Evolutionary conservation across 1,140 invertebrate genomes (phyloP), one percentile per base, ranked within the genome.

Genomic region (Rhynchophorus ferrugineus): DNA sequence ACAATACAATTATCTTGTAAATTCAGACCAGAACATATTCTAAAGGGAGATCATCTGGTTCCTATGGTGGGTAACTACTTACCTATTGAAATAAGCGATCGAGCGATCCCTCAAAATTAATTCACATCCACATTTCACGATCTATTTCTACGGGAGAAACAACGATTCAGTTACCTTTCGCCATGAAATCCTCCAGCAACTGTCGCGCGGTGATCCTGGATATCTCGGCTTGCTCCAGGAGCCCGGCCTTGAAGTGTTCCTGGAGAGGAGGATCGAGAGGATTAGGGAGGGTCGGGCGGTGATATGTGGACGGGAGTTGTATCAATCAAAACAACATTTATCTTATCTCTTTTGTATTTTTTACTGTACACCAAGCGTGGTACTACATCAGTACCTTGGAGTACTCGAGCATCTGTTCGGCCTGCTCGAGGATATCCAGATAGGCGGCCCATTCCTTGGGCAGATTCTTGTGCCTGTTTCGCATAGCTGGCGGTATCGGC

Each of bases 161-260:
- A n/a, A n/a, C n/a, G n/a, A n/a, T n/a, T n/a, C n/a, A n/a, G n/a
- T n/a, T 50, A 43, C 57, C 59, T 74, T 35, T 47, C 3, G 70
- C 73, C 39, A 78, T 69, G 65, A 88, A 88, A 48, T 78, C 78
- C 37, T 80, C 75, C 37, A 83, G 59, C 52, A 88, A 70, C 2
- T 72, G 68, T 54, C 68, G 68, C 6, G 81, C 76, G 36, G 79
- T 77, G 63, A 79, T 77, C 19, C 39, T 9, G 8, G 55, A 55
- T 8, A 51, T 21, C 38, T 82, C 78, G 2, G 82, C 77, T 63
- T 83, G 77, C 51, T 78, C 73, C 14, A 87, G 61, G 3, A 88
- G 69, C 57, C 78, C 74, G 24, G 75, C 73, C 69, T 83, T 83
- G 68, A 89, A 86, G 58, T 78, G 78, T 57, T 87, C 84, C 74